A percentile compares a stretch with the other conserved stretches of the same genome.
Conservation (phyloP, 2,113 vertebrate genomes). For the Dipodomys stephensi region DNA sequence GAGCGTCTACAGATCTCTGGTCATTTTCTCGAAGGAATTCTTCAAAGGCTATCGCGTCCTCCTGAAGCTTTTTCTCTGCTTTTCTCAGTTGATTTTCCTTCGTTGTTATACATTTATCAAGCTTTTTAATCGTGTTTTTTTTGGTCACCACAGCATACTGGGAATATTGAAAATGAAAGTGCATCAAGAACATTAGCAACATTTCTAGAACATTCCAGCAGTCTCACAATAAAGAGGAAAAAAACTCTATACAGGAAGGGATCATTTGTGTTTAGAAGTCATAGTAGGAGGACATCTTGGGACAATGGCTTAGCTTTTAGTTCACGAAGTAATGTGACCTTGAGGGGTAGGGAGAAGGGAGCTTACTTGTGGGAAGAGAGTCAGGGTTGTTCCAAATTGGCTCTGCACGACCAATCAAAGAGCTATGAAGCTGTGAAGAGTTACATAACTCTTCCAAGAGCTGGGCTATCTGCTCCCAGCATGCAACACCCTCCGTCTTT, state of each 20-base stretch:
- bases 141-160: slow-evolving; percentile 83
- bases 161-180: slow-evolving; percentile 43
- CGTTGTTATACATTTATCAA: slow-evolving; percentile 67
- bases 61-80: slow-evolving; percentile 81
- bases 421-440: not conserved
- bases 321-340: not conserved
- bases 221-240: not conserved
- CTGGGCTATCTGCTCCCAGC: not conserved
- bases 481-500: not conserved
- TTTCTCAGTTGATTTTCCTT: slow-evolving; percentile 71
- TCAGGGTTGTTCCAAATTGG: not conserved
- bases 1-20: slow-evolving; percentile 81
- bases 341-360: not conserved
- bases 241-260: not conserved
- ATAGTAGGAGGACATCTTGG: not conserved
- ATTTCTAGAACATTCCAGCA: not conserved
- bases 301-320: not conserved
- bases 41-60: slow-evolving; percentile 81
- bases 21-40: slow-evolving; percentile 85
- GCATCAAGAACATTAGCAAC: not conserved
- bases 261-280: not conserved
- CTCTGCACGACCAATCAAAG: not conserved
- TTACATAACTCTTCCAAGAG: not conserved
- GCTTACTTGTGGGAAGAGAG: not conserved
- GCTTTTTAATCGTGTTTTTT: slow-evolving; percentile 74